Conservation (phyloP, 2,113 vertebrate species). For the Oxyura jamaicensis region DNA sequence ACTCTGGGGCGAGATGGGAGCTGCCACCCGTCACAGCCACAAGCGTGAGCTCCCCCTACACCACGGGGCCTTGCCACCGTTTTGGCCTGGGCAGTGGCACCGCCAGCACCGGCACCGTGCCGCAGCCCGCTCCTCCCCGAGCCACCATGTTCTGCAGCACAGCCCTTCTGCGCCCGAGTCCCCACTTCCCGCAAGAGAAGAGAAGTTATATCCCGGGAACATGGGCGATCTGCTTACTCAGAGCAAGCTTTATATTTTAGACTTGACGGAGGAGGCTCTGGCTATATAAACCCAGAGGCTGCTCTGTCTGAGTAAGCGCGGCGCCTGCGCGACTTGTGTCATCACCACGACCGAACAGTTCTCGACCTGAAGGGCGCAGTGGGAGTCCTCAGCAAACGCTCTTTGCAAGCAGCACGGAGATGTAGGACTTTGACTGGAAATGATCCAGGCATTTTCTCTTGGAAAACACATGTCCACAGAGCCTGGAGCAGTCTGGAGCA, state of each 20-base stretch:
- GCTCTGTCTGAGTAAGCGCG: neutral
- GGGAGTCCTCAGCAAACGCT: neutral
- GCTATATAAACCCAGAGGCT: slow-evolving; percentile 20
- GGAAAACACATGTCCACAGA: neutral
- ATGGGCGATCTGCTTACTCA: slow-evolving; percentile 33
- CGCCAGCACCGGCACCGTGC: neutral
- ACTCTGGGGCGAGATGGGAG: slow-evolving; percentile 23
- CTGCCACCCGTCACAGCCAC: neutral
- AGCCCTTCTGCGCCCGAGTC: neutral
- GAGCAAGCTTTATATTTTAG: slow-evolving; percentile 46
- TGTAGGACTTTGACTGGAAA: neutral
- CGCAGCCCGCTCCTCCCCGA: neutral
- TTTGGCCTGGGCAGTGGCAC: neutral
- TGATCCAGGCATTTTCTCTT: neutral
- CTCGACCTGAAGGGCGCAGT: neutral
- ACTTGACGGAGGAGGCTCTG: neutral
- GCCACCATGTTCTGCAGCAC: neutral
- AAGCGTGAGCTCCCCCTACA: neutral
- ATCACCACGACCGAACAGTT: neutral
- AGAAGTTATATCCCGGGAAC: neutral
- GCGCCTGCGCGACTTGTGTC: neutral
- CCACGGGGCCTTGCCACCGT: neutral
- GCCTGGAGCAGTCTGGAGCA: neutral
- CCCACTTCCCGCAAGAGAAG: neutral
- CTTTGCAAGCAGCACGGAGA: neutral